Conservation (phyloP, 2,888 invertebrate genomes). For the Deroplatys truncata region DNA sequence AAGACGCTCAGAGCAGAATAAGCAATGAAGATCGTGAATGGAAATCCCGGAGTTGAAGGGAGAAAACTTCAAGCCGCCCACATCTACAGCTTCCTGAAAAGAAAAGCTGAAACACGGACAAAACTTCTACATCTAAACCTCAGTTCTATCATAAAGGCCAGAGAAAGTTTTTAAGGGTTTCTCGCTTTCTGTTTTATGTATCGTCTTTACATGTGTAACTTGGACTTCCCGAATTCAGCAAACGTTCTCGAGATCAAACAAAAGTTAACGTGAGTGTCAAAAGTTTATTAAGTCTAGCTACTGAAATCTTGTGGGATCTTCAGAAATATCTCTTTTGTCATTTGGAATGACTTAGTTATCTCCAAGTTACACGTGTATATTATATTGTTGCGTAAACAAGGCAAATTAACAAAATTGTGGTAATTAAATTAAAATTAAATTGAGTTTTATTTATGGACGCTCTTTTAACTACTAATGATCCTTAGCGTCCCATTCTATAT, state of each 20-base stretch:
- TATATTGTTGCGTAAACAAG: too few relatives aligned
- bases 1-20: not conserved
- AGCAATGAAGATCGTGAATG: not conserved
- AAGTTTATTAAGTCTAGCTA: not conserved
- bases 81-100: not conserved
- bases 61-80: not conserved
- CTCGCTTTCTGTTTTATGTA: not conserved
- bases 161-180: not conserved
- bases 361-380: too few relatives aligned
- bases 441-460: too few relatives aligned
- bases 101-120: not conserved
- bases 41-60: not conserved
- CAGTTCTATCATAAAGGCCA: not conserved
- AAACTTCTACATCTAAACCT: not conserved
- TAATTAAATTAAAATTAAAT: too few relatives aligned
- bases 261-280: not conserved
- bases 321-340: not conserved
- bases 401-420: too few relatives aligned
- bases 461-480: too few relatives aligned
- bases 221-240: not conserved
- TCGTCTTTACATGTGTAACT: not conserved
- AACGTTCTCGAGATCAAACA: not conserved
- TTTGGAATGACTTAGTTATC: too few relatives aligned
- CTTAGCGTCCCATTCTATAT: too few relatives aligned
- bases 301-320: not conserved